A percentile compares a stretch with the other conserved stretches of the same genome.
Conservation (phyloP, 30 jellyfish, hydroid and myxozoan species). For the Cassiopea xamachana region DNA sequence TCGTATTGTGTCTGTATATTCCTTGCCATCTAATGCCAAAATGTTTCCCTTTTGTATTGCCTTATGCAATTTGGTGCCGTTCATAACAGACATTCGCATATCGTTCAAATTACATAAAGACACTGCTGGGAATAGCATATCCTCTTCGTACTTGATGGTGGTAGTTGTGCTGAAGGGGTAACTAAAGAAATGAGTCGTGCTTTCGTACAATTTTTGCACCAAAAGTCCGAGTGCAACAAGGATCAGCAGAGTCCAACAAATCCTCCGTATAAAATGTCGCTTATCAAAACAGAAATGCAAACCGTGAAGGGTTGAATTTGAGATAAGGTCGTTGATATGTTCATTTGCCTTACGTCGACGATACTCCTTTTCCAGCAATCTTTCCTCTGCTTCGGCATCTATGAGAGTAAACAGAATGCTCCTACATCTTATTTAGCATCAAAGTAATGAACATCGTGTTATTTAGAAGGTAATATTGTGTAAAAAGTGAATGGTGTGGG, state of each 20-base stretch:
- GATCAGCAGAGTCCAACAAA: conserved; percentile 85
- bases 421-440: not conserved
- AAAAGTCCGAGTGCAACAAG: conserved; percentile 82
- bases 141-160: conserved; percentile 71
- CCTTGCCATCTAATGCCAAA: conserved; percentile 63
- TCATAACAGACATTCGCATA: conserved; percentile 73
- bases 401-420: not conserved
- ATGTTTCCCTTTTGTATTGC: conserved; percentile 17
- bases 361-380: conserved; percentile 30
- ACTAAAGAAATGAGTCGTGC: conserved; percentile 81
- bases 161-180: conserved; percentile 94
- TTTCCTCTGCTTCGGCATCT: conserved; percentile 42
- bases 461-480: too few species aligned
- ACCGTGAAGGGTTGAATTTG: conserved; percentile 89
- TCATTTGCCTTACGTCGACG: conserved; percentile 48
- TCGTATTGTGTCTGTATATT: conserved; percentile 69
- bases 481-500: too few species aligned
- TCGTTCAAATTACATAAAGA: conserved; percentile 92
- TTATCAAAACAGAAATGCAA: conserved; percentile 88
- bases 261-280: conserved; percentile 65
- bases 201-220: conserved; percentile 87
- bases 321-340: conserved; percentile 61
- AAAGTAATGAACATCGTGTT: too few species aligned
- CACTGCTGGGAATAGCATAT: conserved; percentile 91
- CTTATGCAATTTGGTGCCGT: conserved; percentile 70